Conservation (phyloP, 1,140 invertebrate species). For the Octopus sinensis region DNA sequence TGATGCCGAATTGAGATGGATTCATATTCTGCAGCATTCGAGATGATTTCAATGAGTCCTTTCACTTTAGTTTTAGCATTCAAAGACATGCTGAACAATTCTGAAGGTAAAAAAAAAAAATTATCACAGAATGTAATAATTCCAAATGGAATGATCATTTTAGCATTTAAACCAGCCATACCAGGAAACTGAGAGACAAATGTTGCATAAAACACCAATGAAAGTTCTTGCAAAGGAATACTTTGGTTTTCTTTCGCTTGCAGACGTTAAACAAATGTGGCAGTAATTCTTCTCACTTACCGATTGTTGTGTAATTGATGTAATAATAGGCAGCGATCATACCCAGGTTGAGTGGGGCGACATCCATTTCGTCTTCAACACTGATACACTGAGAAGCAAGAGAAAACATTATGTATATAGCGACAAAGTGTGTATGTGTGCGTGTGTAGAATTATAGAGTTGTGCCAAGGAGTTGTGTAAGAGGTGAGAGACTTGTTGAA, state of each 20-base stretch:
- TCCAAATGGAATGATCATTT: too few species aligned
- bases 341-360: slow-evolving; percentile 90
- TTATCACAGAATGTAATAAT: background rate
- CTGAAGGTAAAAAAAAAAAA: slow-evolving; percentile 60
- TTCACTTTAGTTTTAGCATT: slow-evolving; percentile 97
- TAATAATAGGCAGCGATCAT: slow-evolving; percentile 99
- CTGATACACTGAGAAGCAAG: slow-evolving; percentile 74
- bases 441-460: too few species aligned
- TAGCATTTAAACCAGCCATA: too few species aligned
- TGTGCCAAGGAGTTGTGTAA: too few species aligned
- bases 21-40: slow-evolving; percentile 95
- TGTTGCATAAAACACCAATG: too few species aligned
- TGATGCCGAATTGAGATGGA: slow-evolving; percentile 89
- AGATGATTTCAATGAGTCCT: slow-evolving; percentile 95
- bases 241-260: too few species aligned
- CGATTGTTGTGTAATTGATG: slow-evolving; percentile 98
- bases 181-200: too few species aligned
- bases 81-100: slow-evolving; percentile 93
- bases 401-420: background rate
- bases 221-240: too few species aligned
- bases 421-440: too few species aligned
- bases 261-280: too few species aligned
- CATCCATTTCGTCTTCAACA: slow-evolving; percentile 97
- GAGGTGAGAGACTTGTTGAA: too few species aligned
- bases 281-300: slow-evolving; percentile 57